These are phyloP conservation scores for Perizoma flavofasciatum DNA, from an alignment of 2,888 invertebrate genomes.

Conservation along the genomic window DNA sequence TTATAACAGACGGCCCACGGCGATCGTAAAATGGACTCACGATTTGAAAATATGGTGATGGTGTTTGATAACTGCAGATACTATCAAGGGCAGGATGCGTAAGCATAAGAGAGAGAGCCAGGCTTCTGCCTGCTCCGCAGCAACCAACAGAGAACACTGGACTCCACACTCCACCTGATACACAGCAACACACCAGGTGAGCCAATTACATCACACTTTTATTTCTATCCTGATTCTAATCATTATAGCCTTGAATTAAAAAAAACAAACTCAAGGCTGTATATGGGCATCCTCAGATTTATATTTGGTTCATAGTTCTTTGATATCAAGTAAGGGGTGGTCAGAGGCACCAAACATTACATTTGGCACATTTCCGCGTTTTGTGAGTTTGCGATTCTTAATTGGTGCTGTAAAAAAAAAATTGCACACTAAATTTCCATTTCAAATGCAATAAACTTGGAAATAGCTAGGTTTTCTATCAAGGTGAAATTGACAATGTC, in stretches of 20 bases:
- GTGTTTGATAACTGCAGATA: conserved; percentile 74
- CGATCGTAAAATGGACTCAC: conserved; percentile 80
- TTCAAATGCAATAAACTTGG: conserved; percentile 10
- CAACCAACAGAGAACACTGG: conserved; percentile 67
- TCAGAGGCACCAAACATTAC: too few species aligned
- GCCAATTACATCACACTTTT: conserved; percentile 42
- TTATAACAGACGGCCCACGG: conserved; percentile 77
- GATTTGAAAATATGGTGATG: conserved; percentile 72
- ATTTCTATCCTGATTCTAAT: conserved; percentile 3
- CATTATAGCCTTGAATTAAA: background rate
- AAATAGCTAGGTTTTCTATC: conserved; percentile 10
- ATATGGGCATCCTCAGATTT: too few species aligned
- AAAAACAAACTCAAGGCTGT: too few species aligned
- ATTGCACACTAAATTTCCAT: conserved; percentile 12
- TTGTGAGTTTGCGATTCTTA: background rate
- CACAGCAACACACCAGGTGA: conserved; percentile 43
- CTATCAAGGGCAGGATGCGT: conserved; percentile 79
- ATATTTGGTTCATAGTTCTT: too few species aligned
- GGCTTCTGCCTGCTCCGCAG: conserved; percentile 78
- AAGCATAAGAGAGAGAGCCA: conserved; percentile 79
- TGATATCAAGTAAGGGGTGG: too few species aligned
- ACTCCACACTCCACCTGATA: conserved; percentile 73
- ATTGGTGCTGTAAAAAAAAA: conserved; percentile 7
- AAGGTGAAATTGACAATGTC: conserved; percentile 23
- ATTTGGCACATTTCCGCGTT: too few species aligned